Evolutionary conservation across 2,888 invertebrate species (phyloP).

Genomic region (Coelopa pilipes): DNA sequence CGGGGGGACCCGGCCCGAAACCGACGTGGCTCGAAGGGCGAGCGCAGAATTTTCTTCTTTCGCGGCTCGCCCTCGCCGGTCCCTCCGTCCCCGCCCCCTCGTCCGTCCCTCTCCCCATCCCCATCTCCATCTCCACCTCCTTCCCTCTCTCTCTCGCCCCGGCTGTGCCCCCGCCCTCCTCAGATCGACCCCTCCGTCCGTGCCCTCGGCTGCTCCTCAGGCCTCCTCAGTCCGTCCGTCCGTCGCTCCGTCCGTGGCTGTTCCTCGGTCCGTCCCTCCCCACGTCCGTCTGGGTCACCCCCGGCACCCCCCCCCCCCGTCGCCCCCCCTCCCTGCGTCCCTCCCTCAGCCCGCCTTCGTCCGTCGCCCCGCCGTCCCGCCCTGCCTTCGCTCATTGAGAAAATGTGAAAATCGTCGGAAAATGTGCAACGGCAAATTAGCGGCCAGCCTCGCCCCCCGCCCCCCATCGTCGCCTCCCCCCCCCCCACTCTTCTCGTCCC

Average conservation of each 20-base stretch:
- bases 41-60: slow-evolving; percentile 19
- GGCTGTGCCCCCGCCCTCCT: too few relatives aligned
- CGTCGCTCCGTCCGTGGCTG: not conserved
- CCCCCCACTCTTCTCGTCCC: too few relatives aligned
- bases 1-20: not conserved
- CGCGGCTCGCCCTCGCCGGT: not conserved
- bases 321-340: too few relatives aligned
- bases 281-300: too few relatives aligned
- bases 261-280: too few relatives aligned
- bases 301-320: not conserved
- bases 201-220: too few relatives aligned
- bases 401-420: slow-evolving; percentile 27
- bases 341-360: not conserved
- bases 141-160: too few relatives aligned
- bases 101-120: too few relatives aligned
- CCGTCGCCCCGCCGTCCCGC: too few relatives aligned
- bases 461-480: slow-evolving; percentile 5
- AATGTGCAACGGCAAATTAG: slow-evolving; percentile 27
- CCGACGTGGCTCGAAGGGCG: slow-evolving; percentile 22
- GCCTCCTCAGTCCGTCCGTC: too few relatives aligned
- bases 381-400: slow-evolving; percentile 25
- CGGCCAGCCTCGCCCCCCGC: not conserved
- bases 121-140: too few relatives aligned
- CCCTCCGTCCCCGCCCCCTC: not conserved
- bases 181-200: too few relatives aligned